A percentile compares a stretch with the other conserved stretches of the same genome.
Conservation (phyloP, 2,113 vertebrate genomes). For the Tricholaema leucomelas region DNA sequence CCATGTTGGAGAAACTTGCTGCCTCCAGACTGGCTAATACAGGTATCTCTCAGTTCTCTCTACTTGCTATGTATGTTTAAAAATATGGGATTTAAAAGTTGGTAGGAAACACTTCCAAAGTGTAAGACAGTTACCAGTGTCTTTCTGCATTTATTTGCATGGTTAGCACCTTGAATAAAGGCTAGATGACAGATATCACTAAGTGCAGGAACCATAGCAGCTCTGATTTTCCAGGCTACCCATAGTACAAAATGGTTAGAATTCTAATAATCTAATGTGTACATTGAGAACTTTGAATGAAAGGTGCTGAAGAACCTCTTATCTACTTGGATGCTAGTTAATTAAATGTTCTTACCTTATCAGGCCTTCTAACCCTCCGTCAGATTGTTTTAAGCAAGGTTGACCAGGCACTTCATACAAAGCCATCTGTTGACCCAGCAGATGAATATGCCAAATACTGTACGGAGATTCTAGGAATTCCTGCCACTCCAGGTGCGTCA, state of each 20-base stretch:
- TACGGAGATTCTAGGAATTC: constrained; percentile 87
- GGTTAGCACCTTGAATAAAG: not conserved
- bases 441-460: constrained; percentile 86
- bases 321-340: not conserved
- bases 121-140: not conserved
- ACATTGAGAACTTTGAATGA: not conserved
- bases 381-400: constrained; percentile 95
- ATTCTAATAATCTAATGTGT: not conserved
- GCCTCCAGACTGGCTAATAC: constrained; percentile 92
- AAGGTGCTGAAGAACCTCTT: not conserved
- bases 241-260: not conserved
- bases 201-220: not conserved
- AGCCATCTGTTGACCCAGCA: constrained; percentile 78
- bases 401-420: constrained; percentile 88
- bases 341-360: constrained; percentile 15
- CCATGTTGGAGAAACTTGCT: constrained; percentile 87
- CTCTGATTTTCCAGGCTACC: not conserved
- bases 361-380: constrained; percentile 91
- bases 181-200: not conserved
- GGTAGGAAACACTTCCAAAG: not conserved
- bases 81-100: not conserved
- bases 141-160: not conserved
- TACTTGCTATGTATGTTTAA: not conserved
- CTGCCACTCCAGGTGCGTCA: constrained; percentile 87
- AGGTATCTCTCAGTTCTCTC: constrained; percentile 71